Conservation (phyloP, 2,797 vertebrate species). For the Denticeps clupeoides region DNA sequence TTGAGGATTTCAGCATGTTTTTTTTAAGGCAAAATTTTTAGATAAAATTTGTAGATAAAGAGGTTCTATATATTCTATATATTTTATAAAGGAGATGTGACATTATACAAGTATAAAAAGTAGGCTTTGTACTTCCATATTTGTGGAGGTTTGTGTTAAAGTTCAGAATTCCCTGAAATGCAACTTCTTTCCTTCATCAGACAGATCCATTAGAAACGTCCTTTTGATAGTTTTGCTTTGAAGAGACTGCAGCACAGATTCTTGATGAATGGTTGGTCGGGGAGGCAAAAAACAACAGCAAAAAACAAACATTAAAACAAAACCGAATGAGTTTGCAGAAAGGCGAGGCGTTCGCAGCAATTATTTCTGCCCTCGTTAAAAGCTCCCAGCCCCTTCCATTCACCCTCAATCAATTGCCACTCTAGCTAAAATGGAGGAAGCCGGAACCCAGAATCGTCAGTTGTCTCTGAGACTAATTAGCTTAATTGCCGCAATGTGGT, state of each 20-base stretch:
- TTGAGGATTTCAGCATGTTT: constrained; percentile 9
- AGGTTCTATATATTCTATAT: no score
- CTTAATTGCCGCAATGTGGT: constrained; percentile 41
- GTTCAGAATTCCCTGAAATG: no score
- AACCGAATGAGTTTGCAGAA: constrained; percentile 59
- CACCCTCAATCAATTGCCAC: constrained; percentile 64
- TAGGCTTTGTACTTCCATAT: no score
- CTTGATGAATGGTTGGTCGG: constrained; percentile 49
- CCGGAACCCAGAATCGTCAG: constrained; percentile 34
- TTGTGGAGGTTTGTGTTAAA: no score
- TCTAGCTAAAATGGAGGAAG: constrained; percentile 57
- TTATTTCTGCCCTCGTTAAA: constrained; percentile 67
- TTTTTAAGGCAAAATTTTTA: background rate
- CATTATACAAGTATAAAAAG: no score
- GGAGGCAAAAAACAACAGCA: constrained; percentile 47
- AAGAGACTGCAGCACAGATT: constrained; percentile 31
- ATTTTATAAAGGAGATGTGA: no score
- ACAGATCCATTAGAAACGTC: no score
- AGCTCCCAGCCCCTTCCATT: constrained; percentile 52
- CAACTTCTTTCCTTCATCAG: no score
- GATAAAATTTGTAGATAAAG: background rate
- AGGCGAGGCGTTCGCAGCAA: constrained; percentile 59
- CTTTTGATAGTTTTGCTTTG: constrained; percentile 38
- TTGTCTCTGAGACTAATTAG: constrained; percentile 41
- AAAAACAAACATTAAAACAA: constrained; percentile 38